These are phyloP conservation scores for Acrocephalus arundinaceus DNA, from an alignment of 2,113 vertebrate genomes.

Conservation along the genomic window DNA sequence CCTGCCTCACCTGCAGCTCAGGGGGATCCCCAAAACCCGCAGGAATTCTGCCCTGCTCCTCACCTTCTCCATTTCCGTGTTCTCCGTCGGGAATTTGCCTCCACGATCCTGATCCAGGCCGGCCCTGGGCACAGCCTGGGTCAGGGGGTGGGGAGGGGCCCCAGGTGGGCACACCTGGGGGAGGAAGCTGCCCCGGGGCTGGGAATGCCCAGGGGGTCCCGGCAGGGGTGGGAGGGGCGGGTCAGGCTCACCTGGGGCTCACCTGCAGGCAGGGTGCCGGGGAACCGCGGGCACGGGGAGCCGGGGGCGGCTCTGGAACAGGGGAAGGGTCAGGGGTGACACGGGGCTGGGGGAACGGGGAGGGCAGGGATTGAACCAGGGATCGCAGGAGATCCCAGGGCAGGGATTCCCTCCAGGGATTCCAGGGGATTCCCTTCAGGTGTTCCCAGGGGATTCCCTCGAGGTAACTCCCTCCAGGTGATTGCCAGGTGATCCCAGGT, in stretches of 20 bases:
- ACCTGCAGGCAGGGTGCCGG: not conserved
- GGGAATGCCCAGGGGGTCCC: not conserved
- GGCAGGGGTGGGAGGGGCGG: not conserved
- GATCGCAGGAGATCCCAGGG: not conserved
- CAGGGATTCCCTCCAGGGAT: not conserved
- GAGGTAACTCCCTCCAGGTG: too few species aligned
- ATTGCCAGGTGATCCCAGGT: too few species aligned
- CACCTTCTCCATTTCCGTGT: accelerated
- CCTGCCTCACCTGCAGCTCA: not conserved
- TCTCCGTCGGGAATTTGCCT: not conserved
- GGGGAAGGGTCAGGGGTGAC: not conserved
- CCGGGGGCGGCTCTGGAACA: not conserved
- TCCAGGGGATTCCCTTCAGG: not conserved
- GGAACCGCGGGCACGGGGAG: not conserved
- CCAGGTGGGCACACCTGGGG: not conserved
- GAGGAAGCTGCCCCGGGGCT: not conserved
- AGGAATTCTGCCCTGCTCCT: not conserved
- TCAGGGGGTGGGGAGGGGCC: not conserved
- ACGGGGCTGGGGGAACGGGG: not conserved
- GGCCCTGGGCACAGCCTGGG: not conserved
- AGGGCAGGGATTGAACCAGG: too few species aligned
- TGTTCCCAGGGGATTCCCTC: not conserved
- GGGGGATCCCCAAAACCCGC: not conserved
- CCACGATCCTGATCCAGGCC: not conserved
- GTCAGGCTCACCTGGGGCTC: not conserved